Percentiles rank a stretch among this genome's conserved stretches.
Conservation (phyloP, 2,888 invertebrate genomes). For the Nemoura dubitans region DNA sequence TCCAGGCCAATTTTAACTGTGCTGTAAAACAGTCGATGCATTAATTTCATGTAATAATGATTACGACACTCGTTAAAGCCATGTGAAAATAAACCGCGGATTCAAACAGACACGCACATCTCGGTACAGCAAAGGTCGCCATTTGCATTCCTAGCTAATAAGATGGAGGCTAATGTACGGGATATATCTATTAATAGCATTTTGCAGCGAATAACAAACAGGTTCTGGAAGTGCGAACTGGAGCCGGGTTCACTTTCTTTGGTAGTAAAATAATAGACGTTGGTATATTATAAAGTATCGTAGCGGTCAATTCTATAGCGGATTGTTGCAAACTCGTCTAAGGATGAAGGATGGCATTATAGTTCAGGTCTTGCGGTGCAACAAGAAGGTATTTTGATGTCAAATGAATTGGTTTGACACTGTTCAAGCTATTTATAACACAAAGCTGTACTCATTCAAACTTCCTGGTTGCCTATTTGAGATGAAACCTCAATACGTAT, state of each 20-base stretch:
- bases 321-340: conserved; percentile 12
- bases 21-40: neutral
- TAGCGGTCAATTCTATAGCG: conserved; percentile 14
- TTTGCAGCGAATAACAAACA: conserved; percentile 20
- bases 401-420: neutral
- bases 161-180: conserved; percentile 39
- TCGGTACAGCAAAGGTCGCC: conserved; percentile 28
- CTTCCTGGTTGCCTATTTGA: conserved; percentile 20
- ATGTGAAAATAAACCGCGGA: neutral
- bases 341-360: neutral
- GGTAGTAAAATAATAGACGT: conserved; percentile 30
- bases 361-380: conserved; percentile 9
- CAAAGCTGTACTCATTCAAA: neutral
- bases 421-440: neutral
- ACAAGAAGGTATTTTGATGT: neutral
- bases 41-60: conserved; percentile 12
- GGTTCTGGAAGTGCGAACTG: conserved; percentile 40
- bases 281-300: neutral
- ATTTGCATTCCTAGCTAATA: conserved; percentile 38
- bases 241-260: conserved; percentile 44
- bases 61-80: neutral
- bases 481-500: conserved; percentile 22
- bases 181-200: conserved; percentile 35
- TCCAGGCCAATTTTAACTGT: neutral
- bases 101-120: neutral